Conservation (phyloP, 1,140 invertebrate genomes). For the Cydia strobilella region DNA sequence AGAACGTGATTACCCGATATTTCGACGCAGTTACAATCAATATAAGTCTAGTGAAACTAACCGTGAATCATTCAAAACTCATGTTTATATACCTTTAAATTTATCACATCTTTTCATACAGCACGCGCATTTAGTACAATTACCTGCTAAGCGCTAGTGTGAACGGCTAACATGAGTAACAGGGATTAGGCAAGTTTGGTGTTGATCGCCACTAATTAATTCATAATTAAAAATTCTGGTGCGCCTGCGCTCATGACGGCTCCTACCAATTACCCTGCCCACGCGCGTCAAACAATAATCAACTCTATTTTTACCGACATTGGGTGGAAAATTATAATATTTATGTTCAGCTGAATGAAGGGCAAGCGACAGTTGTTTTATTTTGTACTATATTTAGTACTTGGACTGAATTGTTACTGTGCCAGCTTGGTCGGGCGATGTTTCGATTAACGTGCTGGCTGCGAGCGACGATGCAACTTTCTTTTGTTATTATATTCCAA, state of each 20-base stretch:
- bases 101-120: not conserved
- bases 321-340: slow-evolving; percentile 52
- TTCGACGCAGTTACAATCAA: too few species aligned
- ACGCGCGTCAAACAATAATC: slow-evolving; percentile 51
- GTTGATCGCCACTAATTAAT: slow-evolving; percentile 77
- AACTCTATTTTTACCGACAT: slow-evolving; percentile 51
- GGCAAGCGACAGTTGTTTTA: slow-evolving; percentile 79
- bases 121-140: not conserved
- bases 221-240: slow-evolving; percentile 80
- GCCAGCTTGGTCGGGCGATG: slow-evolving; percentile 63
- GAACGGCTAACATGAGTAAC: slow-evolving; percentile 48
- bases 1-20: too few species aligned
- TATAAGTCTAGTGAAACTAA: too few species aligned
- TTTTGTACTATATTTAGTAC: slow-evolving; percentile 79
- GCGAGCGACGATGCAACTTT: slow-evolving; percentile 37
- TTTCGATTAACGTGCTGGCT: slow-evolving; percentile 52
- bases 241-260: slow-evolving; percentile 69
- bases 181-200: slow-evolving; percentile 68
- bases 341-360: slow-evolving; percentile 63
- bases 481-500: slow-evolving; percentile 31
- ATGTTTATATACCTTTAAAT: not conserved
- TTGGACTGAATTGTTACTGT: slow-evolving; percentile 75
- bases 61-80: too few species aligned
- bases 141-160: slow-evolving; percentile 34
- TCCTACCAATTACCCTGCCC: slow-evolving; percentile 67